Evolutionary conservation across 2,888 invertebrate genomes (phyloP).

Genomic region (Mystacides longicornis): DNA sequence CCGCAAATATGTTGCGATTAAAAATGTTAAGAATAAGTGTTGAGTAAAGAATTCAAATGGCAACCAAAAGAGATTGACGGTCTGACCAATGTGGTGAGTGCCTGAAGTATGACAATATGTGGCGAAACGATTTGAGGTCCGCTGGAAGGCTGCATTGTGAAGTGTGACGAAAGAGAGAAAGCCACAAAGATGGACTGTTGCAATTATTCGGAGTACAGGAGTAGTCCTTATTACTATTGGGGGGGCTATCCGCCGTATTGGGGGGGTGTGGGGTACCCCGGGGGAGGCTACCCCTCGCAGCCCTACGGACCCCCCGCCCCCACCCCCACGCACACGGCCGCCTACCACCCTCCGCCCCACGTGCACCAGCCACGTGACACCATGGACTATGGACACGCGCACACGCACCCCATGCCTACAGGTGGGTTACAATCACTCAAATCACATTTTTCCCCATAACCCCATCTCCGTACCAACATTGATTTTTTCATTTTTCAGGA

Average conservation of each 20-base stretch:
- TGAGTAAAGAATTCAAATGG: too few species aligned
- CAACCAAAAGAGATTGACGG: too few species aligned
- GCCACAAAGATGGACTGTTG: conserved; percentile 41
- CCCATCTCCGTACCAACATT: too few species aligned
- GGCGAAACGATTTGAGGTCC: not conserved
- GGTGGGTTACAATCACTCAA: conserved; percentile 7
- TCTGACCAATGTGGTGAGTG: not conserved
- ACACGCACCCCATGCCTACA: conserved; percentile 34
- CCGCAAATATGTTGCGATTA: too few species aligned
- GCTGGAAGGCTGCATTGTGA: not conserved
- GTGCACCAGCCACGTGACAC: conserved; percentile 32
- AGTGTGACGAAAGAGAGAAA: not conserved
- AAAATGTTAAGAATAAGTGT: too few species aligned
- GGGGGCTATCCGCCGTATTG: conserved; percentile 29
- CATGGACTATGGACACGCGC: conserved; percentile 33
- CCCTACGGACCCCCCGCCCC: conserved; percentile 29
- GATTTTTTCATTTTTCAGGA: too few species aligned
- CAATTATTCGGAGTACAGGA: conserved; percentile 46
- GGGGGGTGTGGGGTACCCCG: conserved; percentile 34
- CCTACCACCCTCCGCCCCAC: conserved; percentile 14
- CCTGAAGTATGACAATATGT: not conserved
- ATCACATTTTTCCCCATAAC: too few species aligned
- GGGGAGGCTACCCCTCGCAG: conserved; percentile 37
- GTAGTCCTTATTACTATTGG: conserved; percentile 16
- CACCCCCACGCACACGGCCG: conserved; percentile 31